Evolutionary conservation across 2,113 vertebrate species (phyloP).

Genomic region (Crypturellus undulatus): DNA sequence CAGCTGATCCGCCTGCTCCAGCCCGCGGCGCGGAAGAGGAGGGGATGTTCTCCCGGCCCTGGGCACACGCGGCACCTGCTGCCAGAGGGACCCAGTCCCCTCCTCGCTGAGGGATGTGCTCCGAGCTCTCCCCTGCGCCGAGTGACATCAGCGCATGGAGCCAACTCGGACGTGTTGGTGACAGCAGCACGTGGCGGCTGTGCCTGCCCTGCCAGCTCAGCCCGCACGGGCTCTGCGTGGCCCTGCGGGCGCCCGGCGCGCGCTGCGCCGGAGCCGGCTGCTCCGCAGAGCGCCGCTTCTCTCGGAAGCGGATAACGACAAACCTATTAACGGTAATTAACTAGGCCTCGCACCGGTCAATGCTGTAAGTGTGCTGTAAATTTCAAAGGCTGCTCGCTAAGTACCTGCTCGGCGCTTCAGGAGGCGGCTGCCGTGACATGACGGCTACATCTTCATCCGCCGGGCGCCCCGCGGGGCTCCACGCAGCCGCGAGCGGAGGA

Average conservation of each 20-base stretch:
- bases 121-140: not conserved
- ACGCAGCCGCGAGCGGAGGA: fast-evolving
- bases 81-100: not conserved
- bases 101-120: not conserved
- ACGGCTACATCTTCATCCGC: not conserved
- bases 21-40: not conserved
- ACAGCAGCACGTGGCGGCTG: not conserved
- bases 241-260: not conserved
- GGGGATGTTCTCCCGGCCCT: fast-evolving
- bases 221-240: not conserved
- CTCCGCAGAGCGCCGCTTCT: not conserved
- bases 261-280: not conserved
- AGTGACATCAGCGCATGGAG: slow-evolving; percentile 55
- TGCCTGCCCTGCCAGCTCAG: not conserved
- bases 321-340: slow-evolving; percentile 68
- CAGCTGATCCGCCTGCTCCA: slow-evolving; percentile 50
- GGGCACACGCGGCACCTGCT: not conserved
- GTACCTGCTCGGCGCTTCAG: not conserved
- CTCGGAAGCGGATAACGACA: slow-evolving; percentile 8
- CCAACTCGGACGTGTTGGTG: slow-evolving; percentile 38
- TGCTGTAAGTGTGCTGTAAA: not conserved
- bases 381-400: slow-evolving; percentile 26
- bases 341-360: not conserved
- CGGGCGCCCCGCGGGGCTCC: fast-evolving
- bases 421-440: not conserved